Conservation (phyloP, 2,113 vertebrate species). For the Phaetusa simplex region DNA sequence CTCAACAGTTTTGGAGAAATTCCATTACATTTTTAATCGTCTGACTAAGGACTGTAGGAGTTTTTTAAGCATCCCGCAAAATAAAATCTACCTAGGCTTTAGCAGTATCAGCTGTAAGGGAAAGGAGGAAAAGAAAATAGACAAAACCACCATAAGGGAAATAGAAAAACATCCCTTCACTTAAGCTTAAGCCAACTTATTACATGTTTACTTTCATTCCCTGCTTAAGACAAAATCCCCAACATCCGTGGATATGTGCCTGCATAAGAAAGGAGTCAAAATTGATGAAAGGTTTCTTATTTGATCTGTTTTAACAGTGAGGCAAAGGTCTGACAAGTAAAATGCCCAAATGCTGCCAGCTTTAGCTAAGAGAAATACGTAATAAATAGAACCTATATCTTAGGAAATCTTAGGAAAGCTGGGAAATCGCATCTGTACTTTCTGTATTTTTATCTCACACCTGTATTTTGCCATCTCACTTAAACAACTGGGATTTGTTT, state of each 20-base stretch:
- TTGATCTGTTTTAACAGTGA: not conserved
- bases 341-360: not conserved
- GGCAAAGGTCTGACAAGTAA: not conserved
- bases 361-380: not conserved
- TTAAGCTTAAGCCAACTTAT: not conserved
- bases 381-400: not conserved
- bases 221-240: not conserved
- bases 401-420: not conserved
- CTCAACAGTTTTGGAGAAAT: constrained; percentile 20
- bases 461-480: not conserved
- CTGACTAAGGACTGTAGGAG: not conserved
- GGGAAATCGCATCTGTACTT: not conserved
- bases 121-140: not conserved
- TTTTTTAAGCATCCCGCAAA: not conserved
- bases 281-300: not conserved
- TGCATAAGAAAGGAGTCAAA: not conserved
- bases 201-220: not conserved
- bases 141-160: not conserved
- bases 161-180: not conserved
- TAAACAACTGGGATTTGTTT: not conserved
- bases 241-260: not conserved
- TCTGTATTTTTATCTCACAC: not conserved
- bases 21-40: constrained; percentile 23
- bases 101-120: not conserved
- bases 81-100: not conserved